Base-by-base conservation (phyloP, 30 jellyfish, hydroid and myxozoan genomes). In the Aurelia sp. region DNA sequence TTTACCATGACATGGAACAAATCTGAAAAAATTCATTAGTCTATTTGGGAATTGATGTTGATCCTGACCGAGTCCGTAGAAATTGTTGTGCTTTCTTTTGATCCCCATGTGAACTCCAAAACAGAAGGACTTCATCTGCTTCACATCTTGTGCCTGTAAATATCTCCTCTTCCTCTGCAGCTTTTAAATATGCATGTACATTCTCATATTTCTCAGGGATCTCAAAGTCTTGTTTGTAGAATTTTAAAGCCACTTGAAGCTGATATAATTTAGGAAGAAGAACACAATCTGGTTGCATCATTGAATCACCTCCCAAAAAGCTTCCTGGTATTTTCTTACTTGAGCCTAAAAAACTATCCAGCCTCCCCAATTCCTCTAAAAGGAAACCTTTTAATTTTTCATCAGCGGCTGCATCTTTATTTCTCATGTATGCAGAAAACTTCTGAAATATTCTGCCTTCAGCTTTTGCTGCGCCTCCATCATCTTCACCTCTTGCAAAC, bases 71-170 rank as follows among this genome's bases (percentile, higher is more conserved):
- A 53, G 97, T 66, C 53, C 79, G 50, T 33, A 92, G 79, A 61
- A 92, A 71, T 76, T 76, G 79, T 65, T 94, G 96, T 9, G 96
- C 97, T 68, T 94, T 94, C 68, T 85, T 85, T 66, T 91, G 97
- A 77, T 94, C 97, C 10, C 99, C 99, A 81, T 94, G 99, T 65
- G 92, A 68, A 71, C 95, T 89, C 99, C 99, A 94, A 37, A 85
- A 96, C 67, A 90, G 66, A 23, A 94, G 68, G n/a, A 94, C 89
- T 73, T 94, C 99, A 40, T 74, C 87, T 13, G 79, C 89, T 7
- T 94, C 99, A 41, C 99, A 94, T 51, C 96, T 79, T 62, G 99
- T 94, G 41, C 96, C 96, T 11, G 96, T 73, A 71, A 94, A 94
- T 18, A 94, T 91, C 60, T 89, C 97, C 41, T 94, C 89, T 48